Evolutionary conservation across 2,113 vertebrate species (phyloP), one percentile per base, ranked within the genome.

Genomic region (Aldabrachelys gigantea): DNA sequence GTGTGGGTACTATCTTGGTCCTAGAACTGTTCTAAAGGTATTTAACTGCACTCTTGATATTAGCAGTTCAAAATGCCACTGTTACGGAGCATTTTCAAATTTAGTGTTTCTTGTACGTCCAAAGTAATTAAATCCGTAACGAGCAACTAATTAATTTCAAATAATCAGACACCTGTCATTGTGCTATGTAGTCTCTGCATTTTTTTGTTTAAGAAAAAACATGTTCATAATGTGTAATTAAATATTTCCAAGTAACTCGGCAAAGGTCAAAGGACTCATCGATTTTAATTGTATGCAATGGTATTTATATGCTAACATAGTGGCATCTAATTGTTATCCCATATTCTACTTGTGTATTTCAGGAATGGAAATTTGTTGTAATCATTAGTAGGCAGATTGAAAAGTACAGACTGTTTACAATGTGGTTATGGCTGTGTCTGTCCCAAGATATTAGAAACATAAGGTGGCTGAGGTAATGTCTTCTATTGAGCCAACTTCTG

Each of bases 311-410:
- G 17, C 10, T 80, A 35, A 47, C 44, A 87, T 86, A 72, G 78
- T 47, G 2, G 8, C 84, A 4, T 3, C 16, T 24, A 31, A 7
- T 38, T 24, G 50, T 53, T 89, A 19, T 91, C 78, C 50, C 41
- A 3, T 2, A 0, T 81, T 29, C 44, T 14, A 5, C 65, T 38
- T 24, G 88, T 0, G 0, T 35, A n/a, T 52, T 91, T 5, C 5
- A 25, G 25, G 38, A 11, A 10, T 31, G 9, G 88, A 82, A n/a
- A 35, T 10, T 80, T 89, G 53, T 85, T 87, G 41, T 31, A 8
- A 0, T 2, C 3, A 0, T 65, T 91, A 90, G 35, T 10, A 41
- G 35, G 80, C 57, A 65, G 81, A 38, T 56, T 29, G 50, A 19
- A 84, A 88, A 50, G 35, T 69, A n/a, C 35, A 69, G 16, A 65